Evolutionary conservation across 2,797 vertebrate species (phyloP).

Genomic region (Paratrypauchen microcephalus): DNA sequence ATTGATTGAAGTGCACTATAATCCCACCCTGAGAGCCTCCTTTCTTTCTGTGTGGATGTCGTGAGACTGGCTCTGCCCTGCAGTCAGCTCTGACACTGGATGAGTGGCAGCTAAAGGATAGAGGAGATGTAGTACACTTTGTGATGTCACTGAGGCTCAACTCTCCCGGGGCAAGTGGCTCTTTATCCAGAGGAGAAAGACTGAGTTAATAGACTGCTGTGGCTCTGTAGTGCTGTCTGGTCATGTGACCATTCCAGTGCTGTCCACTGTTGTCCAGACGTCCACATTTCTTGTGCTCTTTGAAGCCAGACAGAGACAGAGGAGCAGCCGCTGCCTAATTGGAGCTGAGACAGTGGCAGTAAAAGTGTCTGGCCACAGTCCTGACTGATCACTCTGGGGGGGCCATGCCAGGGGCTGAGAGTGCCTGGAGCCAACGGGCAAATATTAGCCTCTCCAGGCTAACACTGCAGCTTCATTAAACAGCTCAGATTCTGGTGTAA

Average conservation of each 20-base stretch:
- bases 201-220: constrained; percentile 21
- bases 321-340: constrained; percentile 58
- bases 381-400: constrained; percentile 54
- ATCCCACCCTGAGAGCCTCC: constrained; percentile 21
- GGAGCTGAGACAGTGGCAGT: constrained; percentile 58
- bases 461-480: constrained; percentile 1
- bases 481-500: constrained; percentile 3
- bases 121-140: constrained; percentile 29
- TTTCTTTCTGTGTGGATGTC: constrained; percentile 22
- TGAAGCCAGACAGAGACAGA: constrained; percentile 46
- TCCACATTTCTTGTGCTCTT: constrained; percentile 38
- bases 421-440: constrained; percentile 44
- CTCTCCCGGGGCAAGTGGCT: constrained; percentile 36
- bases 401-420: constrained; percentile 49
- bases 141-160: constrained; percentile 25
- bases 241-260: constrained; percentile 44
- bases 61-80: constrained; percentile 37
- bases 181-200: constrained; percentile 38
- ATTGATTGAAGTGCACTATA: constrained; percentile 29
- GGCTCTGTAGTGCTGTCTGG: constrained; percentile 11
- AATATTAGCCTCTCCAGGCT: constrained; percentile 40
- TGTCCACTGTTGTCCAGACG: not conserved
- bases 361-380: constrained; percentile 66
- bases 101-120: constrained; percentile 33
- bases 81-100: constrained; percentile 32